Percentiles rank a stretch among this genome's conserved stretches.
These are phyloP conservation scores for Pygoscelis antarcticus DNA, from an alignment of 2,113 vertebrate genomes.

Conservation along the genomic window DNA sequence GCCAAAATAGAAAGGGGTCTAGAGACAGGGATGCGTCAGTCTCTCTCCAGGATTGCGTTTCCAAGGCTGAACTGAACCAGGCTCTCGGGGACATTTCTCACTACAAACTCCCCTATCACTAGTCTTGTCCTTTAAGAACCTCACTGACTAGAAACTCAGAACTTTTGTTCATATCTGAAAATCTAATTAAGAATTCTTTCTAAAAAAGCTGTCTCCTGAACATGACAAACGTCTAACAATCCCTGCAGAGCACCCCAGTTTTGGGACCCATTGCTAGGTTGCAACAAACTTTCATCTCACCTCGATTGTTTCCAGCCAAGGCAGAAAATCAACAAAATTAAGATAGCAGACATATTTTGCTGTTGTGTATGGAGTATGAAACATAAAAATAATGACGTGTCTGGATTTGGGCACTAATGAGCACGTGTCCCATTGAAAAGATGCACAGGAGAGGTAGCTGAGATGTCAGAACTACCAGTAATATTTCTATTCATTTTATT, in stretches of 20 bases:
- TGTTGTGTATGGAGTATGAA: neutral
- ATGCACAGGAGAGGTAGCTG: neutral
- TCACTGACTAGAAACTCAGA: neutral
- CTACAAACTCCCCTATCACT: neutral
- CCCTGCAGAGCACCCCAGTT: neutral
- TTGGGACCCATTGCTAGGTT: neutral
- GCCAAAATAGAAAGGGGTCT: neutral
- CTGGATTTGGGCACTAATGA: neutral
- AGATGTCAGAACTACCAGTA: neutral
- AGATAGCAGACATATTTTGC: neutral
- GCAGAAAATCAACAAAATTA: neutral
- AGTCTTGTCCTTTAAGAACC: neutral
- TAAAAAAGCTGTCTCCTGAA: neutral
- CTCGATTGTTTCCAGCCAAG: neutral
- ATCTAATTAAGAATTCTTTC: neutral
- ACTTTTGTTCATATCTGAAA: neutral
- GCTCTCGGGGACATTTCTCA: neutral
- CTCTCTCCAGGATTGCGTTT: accelerated
- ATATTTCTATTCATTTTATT: neutral
- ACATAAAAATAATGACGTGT: neutral
- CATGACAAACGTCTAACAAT: neutral
- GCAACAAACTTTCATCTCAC: neutral
- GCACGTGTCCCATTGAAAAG: neutral
- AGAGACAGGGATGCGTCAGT: neutral
- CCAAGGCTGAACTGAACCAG: neutral